Evolutionary conservation across 2,797 vertebrate genomes (phyloP), one percentile per base, ranked within the genome.

Genomic region (Tragelaphus eurycerus): DNA sequence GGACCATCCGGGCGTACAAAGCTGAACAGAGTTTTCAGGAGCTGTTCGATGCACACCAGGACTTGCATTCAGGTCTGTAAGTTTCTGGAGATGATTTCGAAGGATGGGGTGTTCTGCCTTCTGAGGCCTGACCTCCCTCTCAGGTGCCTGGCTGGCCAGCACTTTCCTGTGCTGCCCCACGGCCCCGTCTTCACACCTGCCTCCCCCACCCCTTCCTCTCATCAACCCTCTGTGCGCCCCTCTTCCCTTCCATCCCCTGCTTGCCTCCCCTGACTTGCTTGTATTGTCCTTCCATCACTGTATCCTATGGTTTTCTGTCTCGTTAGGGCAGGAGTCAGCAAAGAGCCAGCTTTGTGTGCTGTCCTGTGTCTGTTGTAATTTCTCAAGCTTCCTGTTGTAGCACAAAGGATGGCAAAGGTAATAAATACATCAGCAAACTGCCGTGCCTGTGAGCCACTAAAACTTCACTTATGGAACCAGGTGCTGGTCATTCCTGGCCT

Each of bases 311-410:
- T 38, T 89, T 27, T 90, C 89, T 62, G 34, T 86, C 48, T 19
- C n/a, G 57, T 57, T 43, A 31, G 12, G 25, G 3, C 76, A 84
- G 11, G 10, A 2, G 4, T 86, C 67, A 52, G n/a, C 74, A 48
- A 12, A 78, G 4, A 78, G 25, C 13, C 74, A 78, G 43, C 13
- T 17, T 12, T 50, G 21, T 34, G 10, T 12, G 1, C 43, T 9
- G 0, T 48, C 7, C 16, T 38, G 0, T 52, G 14, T 54, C 29
- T n/a, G 2, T 21, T 16, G 34, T 3, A 7, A 0, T 31, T 21
- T 4, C 27, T 59, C 7, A 15, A 0, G 48, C 4, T 87, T 34
- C 15, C 46, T 64, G 1, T 62, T 74, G 2, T 31, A 82, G 34
- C 43, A 5, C 4, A 29, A 31, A 93, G 9, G 1, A 8, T 0